These are phyloP conservation scores for Drosophila murphyi DNA, from an alignment of 1,140 invertebrate species.

Conservation along the genomic window DNA sequence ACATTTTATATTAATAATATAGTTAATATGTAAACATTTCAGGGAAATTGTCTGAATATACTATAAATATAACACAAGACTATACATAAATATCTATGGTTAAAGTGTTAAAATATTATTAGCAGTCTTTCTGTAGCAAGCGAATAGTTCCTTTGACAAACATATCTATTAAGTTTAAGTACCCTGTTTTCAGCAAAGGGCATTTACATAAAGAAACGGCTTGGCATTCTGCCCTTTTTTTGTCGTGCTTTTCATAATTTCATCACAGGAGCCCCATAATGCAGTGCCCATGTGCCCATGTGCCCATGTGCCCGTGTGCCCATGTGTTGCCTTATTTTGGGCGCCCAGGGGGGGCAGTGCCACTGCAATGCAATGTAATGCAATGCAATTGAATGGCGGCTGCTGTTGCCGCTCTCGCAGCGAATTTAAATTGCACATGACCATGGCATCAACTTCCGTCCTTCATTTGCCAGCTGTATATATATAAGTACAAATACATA, in stretches of 20 bases:
- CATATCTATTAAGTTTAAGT: background rate
- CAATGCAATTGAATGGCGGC: slow-evolving; percentile 77
- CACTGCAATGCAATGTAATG: slow-evolving; percentile 18
- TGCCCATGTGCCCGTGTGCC: slow-evolving; percentile 60
- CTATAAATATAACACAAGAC: too few species aligned
- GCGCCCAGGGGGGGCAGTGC: slow-evolving; percentile 62
- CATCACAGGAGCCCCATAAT: slow-evolving; percentile 78
- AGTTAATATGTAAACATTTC: too few species aligned
- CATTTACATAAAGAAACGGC: slow-evolving; percentile 56
- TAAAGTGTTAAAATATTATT: background rate
- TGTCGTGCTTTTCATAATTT: slow-evolving; percentile 76
- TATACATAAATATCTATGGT: too few species aligned
- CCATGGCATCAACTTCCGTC: slow-evolving; percentile 78
- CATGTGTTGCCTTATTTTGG: slow-evolving; percentile 55
- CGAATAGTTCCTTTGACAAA: background rate
- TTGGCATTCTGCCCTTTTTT: slow-evolving; percentile 57
- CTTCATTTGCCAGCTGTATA: slow-evolving; percentile 39
- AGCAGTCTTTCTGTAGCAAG: too few species aligned
- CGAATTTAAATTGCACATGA: slow-evolving; percentile 82
- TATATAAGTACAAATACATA: slow-evolving; percentile 19
- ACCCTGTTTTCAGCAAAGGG: slow-evolving; percentile 17
- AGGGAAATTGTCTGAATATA: too few species aligned
- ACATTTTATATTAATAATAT: too few species aligned
- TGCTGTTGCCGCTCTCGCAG: slow-evolving; percentile 48
- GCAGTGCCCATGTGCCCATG: slow-evolving; percentile 68